phyloP scores from a whole-genome alignment of 2,113 vertebrate species.

The Alosa alosa region DNA sequence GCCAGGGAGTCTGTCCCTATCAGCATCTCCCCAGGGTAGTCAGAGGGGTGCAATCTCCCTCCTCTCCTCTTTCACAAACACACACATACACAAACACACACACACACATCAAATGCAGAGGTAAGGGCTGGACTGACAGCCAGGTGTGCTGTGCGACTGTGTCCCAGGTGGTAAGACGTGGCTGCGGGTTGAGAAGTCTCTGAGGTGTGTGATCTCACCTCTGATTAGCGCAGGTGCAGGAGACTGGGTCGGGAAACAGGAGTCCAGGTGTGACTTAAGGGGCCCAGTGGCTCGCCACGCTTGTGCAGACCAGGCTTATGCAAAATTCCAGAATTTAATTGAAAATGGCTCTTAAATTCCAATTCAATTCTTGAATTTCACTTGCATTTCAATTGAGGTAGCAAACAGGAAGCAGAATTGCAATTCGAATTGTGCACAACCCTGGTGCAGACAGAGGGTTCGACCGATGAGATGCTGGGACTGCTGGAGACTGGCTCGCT shows the following conservation, averaged over 20 bases:
- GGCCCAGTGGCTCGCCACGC: background rate
- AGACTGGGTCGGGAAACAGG: background rate
- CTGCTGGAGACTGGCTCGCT: background rate
- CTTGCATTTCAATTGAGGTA: too few species aligned
- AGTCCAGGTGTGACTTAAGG: constrained; percentile 17
- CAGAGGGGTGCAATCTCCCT: constrained; percentile 5
- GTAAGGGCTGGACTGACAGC: constrained; percentile 44
- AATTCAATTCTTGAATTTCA: too few species aligned
- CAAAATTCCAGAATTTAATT: too few species aligned
- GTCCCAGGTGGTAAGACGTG: constrained; percentile 46
- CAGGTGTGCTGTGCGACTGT: constrained; percentile 42
- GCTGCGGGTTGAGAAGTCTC: constrained; percentile 36
- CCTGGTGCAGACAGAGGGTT: background rate
- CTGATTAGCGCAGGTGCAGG: constrained; percentile 36
- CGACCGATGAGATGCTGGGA: constrained; percentile 10
- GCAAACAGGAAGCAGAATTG: too few species aligned
- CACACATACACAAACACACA: background rate
- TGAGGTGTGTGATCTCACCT: constrained; percentile 31
- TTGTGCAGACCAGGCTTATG: background rate
- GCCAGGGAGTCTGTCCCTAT: constrained; percentile 14
- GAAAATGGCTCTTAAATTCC: too few species aligned
- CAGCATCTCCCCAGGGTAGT: constrained; percentile 13
- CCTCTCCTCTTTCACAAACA: background rate
- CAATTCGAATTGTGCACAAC: too few species aligned
- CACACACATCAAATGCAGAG: constrained; percentile 28